These are phyloP conservation scores for Caenorhabditis angaria DNA, from an alignment of 2,888 invertebrate genomes.

Conservation along the genomic window DNA sequence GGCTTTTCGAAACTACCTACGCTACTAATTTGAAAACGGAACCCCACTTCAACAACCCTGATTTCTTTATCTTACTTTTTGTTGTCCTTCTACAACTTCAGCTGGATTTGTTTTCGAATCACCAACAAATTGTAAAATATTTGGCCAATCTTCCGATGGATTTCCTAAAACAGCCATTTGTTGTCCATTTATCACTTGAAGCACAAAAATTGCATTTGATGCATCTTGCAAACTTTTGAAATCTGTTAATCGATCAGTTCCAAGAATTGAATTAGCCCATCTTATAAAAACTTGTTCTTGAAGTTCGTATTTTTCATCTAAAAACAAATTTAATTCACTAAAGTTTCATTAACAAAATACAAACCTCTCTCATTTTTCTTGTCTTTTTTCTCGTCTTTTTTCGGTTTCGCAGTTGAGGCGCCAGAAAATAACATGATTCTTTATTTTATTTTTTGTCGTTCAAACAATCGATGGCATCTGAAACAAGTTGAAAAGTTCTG, in stretches of 20 bases:
- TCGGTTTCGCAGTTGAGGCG: slow-evolving; percentile 57
- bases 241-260: slow-evolving; percentile 77
- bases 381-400: slow-evolving; percentile 65
- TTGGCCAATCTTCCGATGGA: slow-evolving; percentile 57
- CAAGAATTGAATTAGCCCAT: slow-evolving; percentile 80
- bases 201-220: slow-evolving; percentile 32
- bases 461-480: slow-evolving; percentile 3
- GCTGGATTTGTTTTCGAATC: slow-evolving; percentile 53
- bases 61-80: slow-evolving; percentile 24
- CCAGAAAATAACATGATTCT: slow-evolving; percentile 57
- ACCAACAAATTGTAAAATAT: slow-evolving; percentile 53
- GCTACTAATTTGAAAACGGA: slow-evolving; percentile 2
- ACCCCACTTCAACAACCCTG: neutral
- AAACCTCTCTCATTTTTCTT: slow-evolving; percentile 61
- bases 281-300: slow-evolving; percentile 94
- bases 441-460: neutral
- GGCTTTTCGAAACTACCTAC: no score
- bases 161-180: slow-evolving; percentile 47
- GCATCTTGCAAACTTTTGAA: slow-evolving; percentile 29
- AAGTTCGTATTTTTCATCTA: slow-evolving; percentile 91
- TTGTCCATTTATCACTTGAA: slow-evolving; percentile 38
- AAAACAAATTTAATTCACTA: slow-evolving; percentile 42
- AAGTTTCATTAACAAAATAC: neutral
- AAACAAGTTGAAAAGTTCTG: neutral
- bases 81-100: slow-evolving; percentile 53